phyloP scores from a whole-genome alignment of 2,113 vertebrate genomes.

The Rhombomys opimus region DNA sequence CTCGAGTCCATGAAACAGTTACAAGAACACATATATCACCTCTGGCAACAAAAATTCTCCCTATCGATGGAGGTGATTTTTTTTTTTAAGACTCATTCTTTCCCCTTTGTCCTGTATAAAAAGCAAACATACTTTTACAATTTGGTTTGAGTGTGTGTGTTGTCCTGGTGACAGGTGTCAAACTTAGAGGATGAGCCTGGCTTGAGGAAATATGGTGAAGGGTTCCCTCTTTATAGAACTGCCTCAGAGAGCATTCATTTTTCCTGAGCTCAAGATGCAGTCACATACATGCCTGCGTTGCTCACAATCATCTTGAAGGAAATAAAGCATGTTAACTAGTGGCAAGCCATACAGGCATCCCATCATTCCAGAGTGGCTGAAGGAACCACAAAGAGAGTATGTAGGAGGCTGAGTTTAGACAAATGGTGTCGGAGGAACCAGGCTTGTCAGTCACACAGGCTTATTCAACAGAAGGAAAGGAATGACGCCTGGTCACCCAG shows the following conservation, averaged over 20 bases:
- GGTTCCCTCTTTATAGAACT: background rate
- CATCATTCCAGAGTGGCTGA: background rate
- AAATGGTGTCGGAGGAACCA: background rate
- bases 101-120: background rate
- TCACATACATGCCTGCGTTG: background rate
- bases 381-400: background rate
- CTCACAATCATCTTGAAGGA: background rate
- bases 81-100: background rate
- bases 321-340: background rate
- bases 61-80: background rate
- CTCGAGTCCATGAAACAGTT: background rate
- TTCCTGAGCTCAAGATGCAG: background rate
- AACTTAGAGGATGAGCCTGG: background rate
- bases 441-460: background rate
- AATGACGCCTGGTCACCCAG: background rate
- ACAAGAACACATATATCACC: background rate
- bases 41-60: background rate
- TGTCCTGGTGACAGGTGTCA: conserved; percentile 5
- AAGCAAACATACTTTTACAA: conserved; percentile 5
- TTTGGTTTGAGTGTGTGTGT: conserved; percentile 27
- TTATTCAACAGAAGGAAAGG: background rate
- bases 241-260: background rate
- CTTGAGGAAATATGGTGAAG: background rate
- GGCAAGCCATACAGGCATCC: background rate
- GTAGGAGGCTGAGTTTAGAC: background rate